Evolutionary conservation across 2,113 vertebrate species (phyloP), one percentile per base, ranked within the genome.

Genomic region (Australoheros scitulus): DNA sequence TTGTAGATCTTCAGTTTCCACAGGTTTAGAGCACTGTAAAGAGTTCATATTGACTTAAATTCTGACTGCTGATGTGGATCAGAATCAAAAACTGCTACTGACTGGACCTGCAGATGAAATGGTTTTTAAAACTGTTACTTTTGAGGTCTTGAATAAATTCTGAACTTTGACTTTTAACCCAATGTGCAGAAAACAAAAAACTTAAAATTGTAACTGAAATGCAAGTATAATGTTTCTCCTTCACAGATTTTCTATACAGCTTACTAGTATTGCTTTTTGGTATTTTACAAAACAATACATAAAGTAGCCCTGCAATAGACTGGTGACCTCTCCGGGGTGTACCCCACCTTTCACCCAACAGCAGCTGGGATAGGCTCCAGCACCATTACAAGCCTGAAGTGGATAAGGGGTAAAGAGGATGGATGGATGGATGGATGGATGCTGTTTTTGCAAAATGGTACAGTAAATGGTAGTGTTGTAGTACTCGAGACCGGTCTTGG

Each of bases 291-390:
- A 47, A 47, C 1, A 14, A 29, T 68, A 7, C 9, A 47, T 47
- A 15, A 8, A 26, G 8, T 0, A 9, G 0, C 22, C 22, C 41
- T 50, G 1, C 64, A 50, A 4, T 50, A n/a, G 15, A 70, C 41
- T 70, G 64, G 41, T 15, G 41, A 20, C 15, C 41, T 18, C 41
- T 70, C 38, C 8, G 10, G 36, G 36, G 9, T 38, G 36, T 38
- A 38, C 36, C 36, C 9, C 36, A 6, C 36, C 36, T 38, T 47
- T 47, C 24, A 8, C 22, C 24, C 24, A 2, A 17, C 18, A 26
- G 29, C 24, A 50, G 26, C 64, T 70, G 26, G 8, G 64, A 50
- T 1, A 70, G 64, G 41, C 64, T 18, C 22, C 41, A 68, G 22
- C 64, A 29, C 1, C 1, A 29, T 0, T 68, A 14, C 41, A 41